Percentiles rank a stretch among this genome's conserved stretches.
These are phyloP conservation scores for Megalopta genalis DNA, from an alignment of 1,140 invertebrate genomes.

Conservation along the genomic window DNA sequence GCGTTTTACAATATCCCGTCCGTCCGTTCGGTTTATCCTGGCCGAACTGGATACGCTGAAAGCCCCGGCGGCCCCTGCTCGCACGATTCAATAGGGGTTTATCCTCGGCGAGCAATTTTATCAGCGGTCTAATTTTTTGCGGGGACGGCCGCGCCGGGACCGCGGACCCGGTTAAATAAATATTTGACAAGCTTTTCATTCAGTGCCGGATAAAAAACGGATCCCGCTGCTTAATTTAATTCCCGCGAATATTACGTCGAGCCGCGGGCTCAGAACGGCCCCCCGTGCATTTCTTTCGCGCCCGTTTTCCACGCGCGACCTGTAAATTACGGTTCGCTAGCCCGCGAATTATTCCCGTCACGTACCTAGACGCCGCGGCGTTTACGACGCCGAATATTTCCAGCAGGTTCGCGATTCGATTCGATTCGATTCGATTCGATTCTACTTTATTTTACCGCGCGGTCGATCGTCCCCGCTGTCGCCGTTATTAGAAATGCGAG, in stretches of 20 bases:
- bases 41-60: not conserved
- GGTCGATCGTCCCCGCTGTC: too few relatives aligned
- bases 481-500: too few relatives aligned
- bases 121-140: conserved; percentile 23
- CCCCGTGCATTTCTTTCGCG: too few relatives aligned
- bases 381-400: too few relatives aligned
- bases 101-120: conserved; percentile 7
- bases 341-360: too few relatives aligned
- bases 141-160: too few relatives aligned
- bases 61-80: not conserved
- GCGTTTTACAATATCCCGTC: conserved; percentile 15
- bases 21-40: conserved; percentile 16
- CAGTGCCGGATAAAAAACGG: not conserved
- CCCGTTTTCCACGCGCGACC: not conserved
- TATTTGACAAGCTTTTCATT: conserved; percentile 32
- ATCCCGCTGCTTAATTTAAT: conserved; percentile 31
- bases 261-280: not conserved
- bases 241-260: conserved; percentile 17
- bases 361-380: too few relatives aligned
- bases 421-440: too few relatives aligned
- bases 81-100: conserved; percentile 17
- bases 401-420: too few relatives aligned
- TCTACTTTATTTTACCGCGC: too few relatives aligned
- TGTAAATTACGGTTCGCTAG: not conserved
- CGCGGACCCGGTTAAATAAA: conserved; percentile 18